These are phyloP conservation scores for Hartigia nigra DNA, from an alignment of 2,888 invertebrate species.

Conservation along the genomic window DNA sequence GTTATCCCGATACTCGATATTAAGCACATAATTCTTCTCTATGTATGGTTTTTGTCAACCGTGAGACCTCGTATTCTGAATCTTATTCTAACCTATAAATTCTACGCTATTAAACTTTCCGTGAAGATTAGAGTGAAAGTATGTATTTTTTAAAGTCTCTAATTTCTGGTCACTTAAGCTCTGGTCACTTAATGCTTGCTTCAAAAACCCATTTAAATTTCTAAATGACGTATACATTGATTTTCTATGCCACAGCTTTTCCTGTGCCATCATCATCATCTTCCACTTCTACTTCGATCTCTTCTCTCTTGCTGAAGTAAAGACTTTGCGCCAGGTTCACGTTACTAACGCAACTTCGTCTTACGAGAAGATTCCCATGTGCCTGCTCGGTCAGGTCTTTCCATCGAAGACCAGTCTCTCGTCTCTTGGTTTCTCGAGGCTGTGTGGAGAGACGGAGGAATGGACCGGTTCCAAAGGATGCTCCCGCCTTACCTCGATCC, in stretches of 20 bases:
- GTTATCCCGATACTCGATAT: not conserved
- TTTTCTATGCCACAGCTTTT: not conserved
- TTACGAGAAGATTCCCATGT: not conserved
- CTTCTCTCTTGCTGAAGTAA: not conserved
- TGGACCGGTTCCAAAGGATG: slow-evolving; percentile 65
- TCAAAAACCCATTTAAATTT: not conserved
- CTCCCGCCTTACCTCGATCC: slow-evolving; percentile 50
- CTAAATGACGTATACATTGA: not conserved
- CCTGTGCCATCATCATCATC: not conserved
- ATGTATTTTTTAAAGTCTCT: not conserved
- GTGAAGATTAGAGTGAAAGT: not conserved
- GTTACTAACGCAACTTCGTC: not conserved
- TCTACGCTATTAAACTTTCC: not conserved
- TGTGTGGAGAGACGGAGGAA: slow-evolving; percentile 38
- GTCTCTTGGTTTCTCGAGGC: not conserved
- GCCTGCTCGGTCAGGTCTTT: not conserved
- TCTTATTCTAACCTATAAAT: not conserved
- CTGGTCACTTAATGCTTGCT: not conserved
- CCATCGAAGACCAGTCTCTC: not conserved
- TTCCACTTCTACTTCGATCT: not conserved
- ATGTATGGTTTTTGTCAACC: not conserved
- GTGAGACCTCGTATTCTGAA: not conserved
- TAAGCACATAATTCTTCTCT: not conserved
- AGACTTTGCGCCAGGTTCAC: not conserved
- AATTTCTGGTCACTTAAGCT: not conserved